Percentiles rank a stretch among this genome's conserved stretches.
Conservation (phyloP, 2,888 invertebrate genomes). For the Artemia sinica region DNA sequence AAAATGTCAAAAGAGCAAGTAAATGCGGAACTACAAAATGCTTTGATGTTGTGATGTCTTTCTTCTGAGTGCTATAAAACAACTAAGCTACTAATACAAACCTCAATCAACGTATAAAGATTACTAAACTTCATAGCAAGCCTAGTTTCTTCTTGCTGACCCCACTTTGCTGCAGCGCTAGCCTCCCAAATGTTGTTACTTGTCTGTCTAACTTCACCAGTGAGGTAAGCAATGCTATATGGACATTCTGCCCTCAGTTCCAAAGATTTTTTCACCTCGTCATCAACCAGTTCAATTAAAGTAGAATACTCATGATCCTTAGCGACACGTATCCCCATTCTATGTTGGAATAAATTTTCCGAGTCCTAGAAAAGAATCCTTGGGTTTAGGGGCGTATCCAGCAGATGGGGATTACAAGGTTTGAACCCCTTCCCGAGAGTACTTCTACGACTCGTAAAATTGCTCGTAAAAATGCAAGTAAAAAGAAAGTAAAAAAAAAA, state of each 20-base stretch:
- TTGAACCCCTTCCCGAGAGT: no score
- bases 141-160: background rate
- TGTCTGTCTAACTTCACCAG: background rate
- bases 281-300: background rate
- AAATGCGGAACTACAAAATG: no score
- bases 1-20: no score
- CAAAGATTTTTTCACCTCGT: background rate
- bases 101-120: background rate
- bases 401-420: no score
- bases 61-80: no score
- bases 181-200: background rate
- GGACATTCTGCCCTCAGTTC: background rate
- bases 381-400: no score
- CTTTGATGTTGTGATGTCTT: no score
- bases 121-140: background rate
- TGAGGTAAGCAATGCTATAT: background rate
- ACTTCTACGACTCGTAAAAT: no score
- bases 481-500: no score
- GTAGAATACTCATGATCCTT: background rate
- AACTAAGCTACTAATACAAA: background rate
- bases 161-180: conserved; percentile 1
- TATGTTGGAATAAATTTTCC: background rate
- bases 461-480: no score
- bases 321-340: background rate
- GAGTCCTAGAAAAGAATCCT: background rate